These are phyloP conservation scores for Colinus virginianus DNA, from an alignment of 2,113 vertebrate genomes.

Conservation along the genomic window DNA sequence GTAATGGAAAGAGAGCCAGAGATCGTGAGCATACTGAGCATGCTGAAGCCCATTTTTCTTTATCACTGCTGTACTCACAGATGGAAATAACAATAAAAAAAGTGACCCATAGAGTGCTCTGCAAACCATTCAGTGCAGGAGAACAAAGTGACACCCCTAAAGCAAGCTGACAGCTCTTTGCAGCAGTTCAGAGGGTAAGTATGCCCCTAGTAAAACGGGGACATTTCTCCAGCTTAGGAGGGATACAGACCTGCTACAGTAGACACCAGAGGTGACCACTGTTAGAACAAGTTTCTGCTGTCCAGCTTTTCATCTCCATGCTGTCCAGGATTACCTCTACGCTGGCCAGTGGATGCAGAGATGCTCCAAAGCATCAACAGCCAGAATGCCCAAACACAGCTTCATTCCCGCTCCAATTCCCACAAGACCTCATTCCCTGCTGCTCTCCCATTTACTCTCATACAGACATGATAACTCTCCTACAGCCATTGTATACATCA, in stretches of 20 bases:
- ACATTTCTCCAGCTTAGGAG: neutral
- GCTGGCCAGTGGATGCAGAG: neutral
- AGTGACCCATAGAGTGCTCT: neutral
- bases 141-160: neutral
- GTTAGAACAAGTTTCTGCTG: neutral
- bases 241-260: neutral
- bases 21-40: accelerated
- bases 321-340: neutral
- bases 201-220: accelerated
- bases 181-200: neutral
- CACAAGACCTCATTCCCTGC: accelerated
- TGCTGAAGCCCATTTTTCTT: neutral
- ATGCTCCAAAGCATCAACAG: accelerated
- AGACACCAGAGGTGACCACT: accelerated
- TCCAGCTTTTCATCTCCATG: neutral
- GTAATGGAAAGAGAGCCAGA: neutral
- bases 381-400: neutral
- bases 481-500: neutral
- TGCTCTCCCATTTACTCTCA: neutral
- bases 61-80: neutral
- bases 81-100: neutral
- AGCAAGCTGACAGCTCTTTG: neutral
- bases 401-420: neutral
- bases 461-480: neutral
- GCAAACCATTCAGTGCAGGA: neutral